These are phyloP conservation scores for Taenaris catops DNA, from an alignment of 2,888 invertebrate species.

Conservation along the genomic window DNA sequence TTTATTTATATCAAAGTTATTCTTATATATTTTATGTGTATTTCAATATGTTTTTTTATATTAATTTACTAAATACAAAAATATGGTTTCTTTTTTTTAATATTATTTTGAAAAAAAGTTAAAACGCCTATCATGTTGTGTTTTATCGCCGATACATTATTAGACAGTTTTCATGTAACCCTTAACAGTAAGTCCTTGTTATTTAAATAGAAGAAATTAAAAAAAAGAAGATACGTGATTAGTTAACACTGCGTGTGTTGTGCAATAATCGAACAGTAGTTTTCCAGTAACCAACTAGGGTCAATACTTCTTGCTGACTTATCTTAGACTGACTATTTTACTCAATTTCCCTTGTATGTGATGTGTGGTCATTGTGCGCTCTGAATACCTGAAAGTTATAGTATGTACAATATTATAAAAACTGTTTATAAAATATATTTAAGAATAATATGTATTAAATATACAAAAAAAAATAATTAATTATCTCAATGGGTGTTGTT, in stretches of 20 bases:
- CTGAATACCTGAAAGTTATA: conserved; percentile 23
- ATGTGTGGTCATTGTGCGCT: conserved; percentile 29
- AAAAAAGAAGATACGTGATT: conserved; percentile 44
- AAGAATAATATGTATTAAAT: conserved; percentile 12
- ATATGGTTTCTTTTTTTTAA: no score
- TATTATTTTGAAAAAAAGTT: no score
- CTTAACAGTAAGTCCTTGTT: conserved; percentile 21
- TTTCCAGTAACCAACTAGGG: conserved; percentile 50
- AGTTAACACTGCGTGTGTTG: conserved; percentile 72
- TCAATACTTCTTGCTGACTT: conserved; percentile 59
- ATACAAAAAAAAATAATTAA: conserved; percentile 12
- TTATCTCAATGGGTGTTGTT: conserved; percentile 9
- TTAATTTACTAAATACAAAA: no score
- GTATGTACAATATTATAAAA: conserved; percentile 17
- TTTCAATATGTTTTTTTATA: no score
- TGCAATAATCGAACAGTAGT: conserved; percentile 69
- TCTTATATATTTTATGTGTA: no score
- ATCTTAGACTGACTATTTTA: conserved; percentile 28
- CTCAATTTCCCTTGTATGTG: conserved; percentile 16
- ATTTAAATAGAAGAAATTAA: conserved; percentile 19
- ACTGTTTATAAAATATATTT: conserved; percentile 11
- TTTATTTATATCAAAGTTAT: no score
- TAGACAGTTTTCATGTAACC: conserved; percentile 15
- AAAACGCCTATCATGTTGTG: no score
- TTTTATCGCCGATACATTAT: conserved; percentile 3